These are phyloP conservation scores for Hylomyscus alleni DNA, from an alignment of 2,797 vertebrate genomes.

Conservation along the genomic window DNA sequence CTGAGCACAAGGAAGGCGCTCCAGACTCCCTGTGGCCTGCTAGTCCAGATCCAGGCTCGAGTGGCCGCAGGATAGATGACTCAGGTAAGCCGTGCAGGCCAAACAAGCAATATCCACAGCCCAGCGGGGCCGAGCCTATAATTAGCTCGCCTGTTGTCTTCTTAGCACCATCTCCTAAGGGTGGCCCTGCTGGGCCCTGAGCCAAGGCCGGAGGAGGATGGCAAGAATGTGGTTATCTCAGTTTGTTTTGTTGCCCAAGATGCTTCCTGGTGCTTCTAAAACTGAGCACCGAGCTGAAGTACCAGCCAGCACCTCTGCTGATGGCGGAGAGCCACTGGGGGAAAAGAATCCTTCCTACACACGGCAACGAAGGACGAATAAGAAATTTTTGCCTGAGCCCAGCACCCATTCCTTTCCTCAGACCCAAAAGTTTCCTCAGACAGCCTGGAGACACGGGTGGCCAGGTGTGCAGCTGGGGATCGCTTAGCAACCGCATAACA, in stretches of 20 bases:
- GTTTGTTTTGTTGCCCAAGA: constrained; percentile 61
- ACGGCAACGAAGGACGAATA: background rate
- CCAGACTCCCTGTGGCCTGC: background rate
- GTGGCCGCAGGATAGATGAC: constrained; percentile 69
- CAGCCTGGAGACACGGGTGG: background rate
- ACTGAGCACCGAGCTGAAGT: constrained; percentile 36
- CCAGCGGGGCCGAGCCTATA: constrained; percentile 59
- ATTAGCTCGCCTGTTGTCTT: constrained; percentile 63
- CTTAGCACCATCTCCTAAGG: constrained; percentile 6
- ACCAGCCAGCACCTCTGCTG: background rate
- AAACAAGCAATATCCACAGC: constrained; percentile 64
- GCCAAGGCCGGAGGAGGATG: background rate
- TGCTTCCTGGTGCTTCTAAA: constrained; percentile 57
- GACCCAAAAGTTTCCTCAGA: background rate
- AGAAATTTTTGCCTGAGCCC: background rate
- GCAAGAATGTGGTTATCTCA: constrained; percentile 72
- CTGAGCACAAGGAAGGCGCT: background rate
- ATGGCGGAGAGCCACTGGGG: background rate
- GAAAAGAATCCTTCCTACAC: background rate
- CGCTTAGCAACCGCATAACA: background rate
- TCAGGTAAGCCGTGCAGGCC: constrained; percentile 76
- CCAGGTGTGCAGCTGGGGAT: background rate
- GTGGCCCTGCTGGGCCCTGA: constrained; percentile 40
- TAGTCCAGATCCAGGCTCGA: constrained; percentile 53
- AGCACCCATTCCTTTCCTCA: background rate